phyloP scores from a whole-genome alignment of 2,888 invertebrate genomes.

The Andrena bucephala region DNA sequence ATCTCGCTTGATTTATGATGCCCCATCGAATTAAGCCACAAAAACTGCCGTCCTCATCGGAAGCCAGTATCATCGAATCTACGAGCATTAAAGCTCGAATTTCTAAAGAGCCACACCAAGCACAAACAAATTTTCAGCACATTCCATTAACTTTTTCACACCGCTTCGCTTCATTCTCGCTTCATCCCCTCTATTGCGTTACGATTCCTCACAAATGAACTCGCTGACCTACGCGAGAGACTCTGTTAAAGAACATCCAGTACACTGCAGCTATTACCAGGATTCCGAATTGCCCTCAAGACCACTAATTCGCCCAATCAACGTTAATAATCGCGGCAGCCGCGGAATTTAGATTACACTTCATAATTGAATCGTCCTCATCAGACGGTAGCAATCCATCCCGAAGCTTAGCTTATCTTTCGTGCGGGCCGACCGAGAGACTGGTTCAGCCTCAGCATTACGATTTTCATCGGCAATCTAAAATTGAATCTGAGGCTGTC shows the following conservation, averaged over 20 bases:
- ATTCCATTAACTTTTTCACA: too few species aligned
- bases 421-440: background rate
- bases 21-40: constrained; percentile 1
- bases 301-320: constrained; percentile 8
- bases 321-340: constrained; percentile 5
- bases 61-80: background rate
- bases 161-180: too few species aligned
- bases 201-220: too few species aligned
- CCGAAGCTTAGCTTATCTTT: constrained; percentile 43
- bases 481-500: constrained; percentile 50
- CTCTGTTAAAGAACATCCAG: background rate
- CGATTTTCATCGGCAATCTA: constrained; percentile 47
- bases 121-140: too few species aligned
- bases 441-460: constrained; percentile 24
- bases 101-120: background rate
- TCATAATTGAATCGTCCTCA: constrained; percentile 45
- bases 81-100: background rate
- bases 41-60: background rate
- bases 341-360: constrained; percentile 35
- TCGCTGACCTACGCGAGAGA: too few species aligned
- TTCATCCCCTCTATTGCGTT: too few species aligned
- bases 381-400: constrained; percentile 28
- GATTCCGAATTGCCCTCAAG: background rate
- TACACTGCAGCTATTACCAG: background rate
- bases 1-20: constrained; percentile 18